Conservation (phyloP, 2,797 vertebrate species). For the Kryptopterus vitreolus region DNA sequence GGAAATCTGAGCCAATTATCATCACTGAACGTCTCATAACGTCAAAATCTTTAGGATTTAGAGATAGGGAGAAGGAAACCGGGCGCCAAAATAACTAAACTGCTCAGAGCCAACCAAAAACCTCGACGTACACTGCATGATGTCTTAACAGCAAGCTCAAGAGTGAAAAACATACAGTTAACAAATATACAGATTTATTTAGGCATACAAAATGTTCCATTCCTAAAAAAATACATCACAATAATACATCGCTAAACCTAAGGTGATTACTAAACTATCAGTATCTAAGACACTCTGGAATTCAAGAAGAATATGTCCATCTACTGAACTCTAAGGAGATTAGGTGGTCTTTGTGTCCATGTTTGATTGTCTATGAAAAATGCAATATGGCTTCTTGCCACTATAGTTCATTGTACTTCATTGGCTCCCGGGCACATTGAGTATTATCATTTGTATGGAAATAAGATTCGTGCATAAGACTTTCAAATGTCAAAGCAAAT, state of each 20-base stretch:
- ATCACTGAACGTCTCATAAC: conserved; percentile 49
- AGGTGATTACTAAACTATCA: too few species aligned
- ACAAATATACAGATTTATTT: background rate
- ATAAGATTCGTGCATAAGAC: background rate
- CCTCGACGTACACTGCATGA: too few species aligned
- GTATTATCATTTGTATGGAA: background rate
- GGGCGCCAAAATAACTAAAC: conserved; percentile 13
- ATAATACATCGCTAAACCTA: too few species aligned
- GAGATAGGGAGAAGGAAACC: conserved; percentile 20
- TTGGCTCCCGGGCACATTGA: background rate
- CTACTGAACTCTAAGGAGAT: background rate
- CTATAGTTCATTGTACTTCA: background rate
- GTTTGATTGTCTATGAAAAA: background rate
- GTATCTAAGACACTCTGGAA: background rate
- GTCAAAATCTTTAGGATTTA: conserved; percentile 43
- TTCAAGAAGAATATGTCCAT: background rate
- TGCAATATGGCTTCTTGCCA: background rate
- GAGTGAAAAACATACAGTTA: background rate
- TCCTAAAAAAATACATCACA: background rate
- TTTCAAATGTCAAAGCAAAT: background rate
- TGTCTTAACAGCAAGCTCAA: background rate
- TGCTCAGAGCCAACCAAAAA: background rate
- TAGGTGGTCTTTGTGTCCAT: background rate
- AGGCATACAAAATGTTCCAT: background rate
- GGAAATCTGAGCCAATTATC: conserved; percentile 58